Conservation (phyloP, 2,113 vertebrate genomes). For the Triplophysa tibetana region DNA sequence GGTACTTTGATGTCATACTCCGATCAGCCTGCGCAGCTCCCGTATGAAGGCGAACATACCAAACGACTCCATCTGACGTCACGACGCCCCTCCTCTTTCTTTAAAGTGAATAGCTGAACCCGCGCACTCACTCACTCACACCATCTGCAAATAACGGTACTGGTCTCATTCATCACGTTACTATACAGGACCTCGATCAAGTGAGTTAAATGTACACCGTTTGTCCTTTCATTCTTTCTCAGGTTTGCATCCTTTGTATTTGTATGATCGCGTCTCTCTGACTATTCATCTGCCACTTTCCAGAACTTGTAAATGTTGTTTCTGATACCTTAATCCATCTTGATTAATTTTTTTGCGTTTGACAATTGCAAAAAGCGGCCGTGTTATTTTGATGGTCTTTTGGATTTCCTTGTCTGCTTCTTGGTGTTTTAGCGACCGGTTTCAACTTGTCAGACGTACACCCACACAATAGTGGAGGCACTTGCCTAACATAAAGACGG, state of each 20-base stretch:
- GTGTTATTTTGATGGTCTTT: background rate
- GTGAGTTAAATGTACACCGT: background rate
- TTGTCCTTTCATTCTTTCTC: background rate
- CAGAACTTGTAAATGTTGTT: background rate
- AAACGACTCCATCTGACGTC: background rate
- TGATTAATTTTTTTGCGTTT: background rate
- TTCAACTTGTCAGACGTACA: constrained; percentile 16
- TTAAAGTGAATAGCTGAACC: background rate
- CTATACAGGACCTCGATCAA: background rate
- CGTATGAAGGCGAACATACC: too few species aligned
- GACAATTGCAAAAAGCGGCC: background rate
- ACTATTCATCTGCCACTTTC: background rate
- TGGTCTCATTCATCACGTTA: background rate
- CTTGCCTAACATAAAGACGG: background rate
- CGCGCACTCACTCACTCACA: background rate
- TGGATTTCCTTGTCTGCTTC: background rate
- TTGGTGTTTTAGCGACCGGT: constrained; percentile 3
- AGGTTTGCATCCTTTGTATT: background rate
- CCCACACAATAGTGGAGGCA: background rate
- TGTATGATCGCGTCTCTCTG: background rate
- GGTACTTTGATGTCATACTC: too few species aligned
- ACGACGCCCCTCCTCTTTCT: background rate
- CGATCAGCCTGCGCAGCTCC: too few species aligned
- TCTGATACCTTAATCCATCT: background rate
- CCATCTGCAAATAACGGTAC: constrained; percentile 1